These are phyloP conservation scores for Stegostoma tigrinum DNA, from an alignment of 2,113 vertebrate genomes.

Conservation along the genomic window DNA sequence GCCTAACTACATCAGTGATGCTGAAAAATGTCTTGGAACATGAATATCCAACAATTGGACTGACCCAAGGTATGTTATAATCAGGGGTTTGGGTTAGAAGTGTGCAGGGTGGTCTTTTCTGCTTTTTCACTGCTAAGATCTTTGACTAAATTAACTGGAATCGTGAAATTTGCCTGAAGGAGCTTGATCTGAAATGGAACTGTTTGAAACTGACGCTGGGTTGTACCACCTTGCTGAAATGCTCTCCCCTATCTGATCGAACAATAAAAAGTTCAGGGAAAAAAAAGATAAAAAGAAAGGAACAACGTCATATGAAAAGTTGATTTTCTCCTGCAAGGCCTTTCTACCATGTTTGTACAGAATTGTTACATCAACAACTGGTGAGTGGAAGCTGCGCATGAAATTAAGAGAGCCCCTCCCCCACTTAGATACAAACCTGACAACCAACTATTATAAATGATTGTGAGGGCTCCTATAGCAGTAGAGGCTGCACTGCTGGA, in stretches of 20 bases:
- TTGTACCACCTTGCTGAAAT: neutral
- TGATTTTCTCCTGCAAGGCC: neutral
- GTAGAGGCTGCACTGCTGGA: neutral
- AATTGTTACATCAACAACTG: neutral
- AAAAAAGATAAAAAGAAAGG: no score
- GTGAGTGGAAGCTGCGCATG: neutral
- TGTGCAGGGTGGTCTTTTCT: neutral
- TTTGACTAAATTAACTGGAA: neutral
- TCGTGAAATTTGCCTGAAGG: neutral
- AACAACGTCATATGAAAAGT: neutral
- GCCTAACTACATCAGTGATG: neutral
- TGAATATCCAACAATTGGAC: neutral
- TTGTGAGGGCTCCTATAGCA: neutral
- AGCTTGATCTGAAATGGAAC: neutral
- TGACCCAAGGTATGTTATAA: neutral
- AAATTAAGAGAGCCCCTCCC: neutral
- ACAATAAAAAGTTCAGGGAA: neutral
- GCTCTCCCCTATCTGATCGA: neutral
- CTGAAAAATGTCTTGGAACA: neutral
- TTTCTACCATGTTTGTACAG: neutral
- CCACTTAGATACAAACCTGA: neutral
- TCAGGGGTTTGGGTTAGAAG: neutral
- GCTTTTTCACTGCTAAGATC: neutral
- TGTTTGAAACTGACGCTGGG: neutral
- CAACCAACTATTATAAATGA: neutral